Base-by-base conservation (phyloP, 2,888 invertebrate genomes). In the Himalopsyche tibetana region DNA sequence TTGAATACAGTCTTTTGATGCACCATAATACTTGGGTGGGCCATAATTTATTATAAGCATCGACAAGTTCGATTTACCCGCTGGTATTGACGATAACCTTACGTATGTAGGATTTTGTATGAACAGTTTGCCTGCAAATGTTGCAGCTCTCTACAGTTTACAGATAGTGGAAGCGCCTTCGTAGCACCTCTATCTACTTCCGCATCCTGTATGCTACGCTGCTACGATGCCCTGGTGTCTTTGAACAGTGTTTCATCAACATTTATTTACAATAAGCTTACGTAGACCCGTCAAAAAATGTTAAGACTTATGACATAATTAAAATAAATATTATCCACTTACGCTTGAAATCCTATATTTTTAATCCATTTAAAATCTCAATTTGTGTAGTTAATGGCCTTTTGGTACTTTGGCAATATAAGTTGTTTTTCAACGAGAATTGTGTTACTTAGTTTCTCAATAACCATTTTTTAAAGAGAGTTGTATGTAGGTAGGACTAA, bases 41-140 rank as follows among this genome's bases (percentile, higher is more conserved):
- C 2, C 19, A 28, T 19, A 63, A 63, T 63, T 63, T 63, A 63
- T 63, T 63, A 19, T 19, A 63, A 63, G 19, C 15, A n/a, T 63
- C 63, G 63, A 19, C 28, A 28, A 19, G 63, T 63, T 63, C 19
- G 6, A 63, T 63, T 63, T 63, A 19, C 19, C 28, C 28, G 15
- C 19, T 19, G 63, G 19, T 28, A 28, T 28, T 19, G 63, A 63
- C 63, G 63, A 63, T 63, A 63, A 63, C 19, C 19, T 63, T 4
- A 63, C n/a, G 19, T 63, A 63, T 63, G 63, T 63, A 19, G 19
- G 63, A 63, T 63, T 63, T 56, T 6, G 63, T 63, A 63, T 63
- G 63, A 63, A 63, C 63, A 63, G 63, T 63, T 63, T 63, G 63
- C 63, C 63, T 19, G 28, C 63, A 63, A 63, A 63, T 63, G 63